Conservation (phyloP, 2,113 vertebrate species). For the Tragelaphus imberbis region DNA sequence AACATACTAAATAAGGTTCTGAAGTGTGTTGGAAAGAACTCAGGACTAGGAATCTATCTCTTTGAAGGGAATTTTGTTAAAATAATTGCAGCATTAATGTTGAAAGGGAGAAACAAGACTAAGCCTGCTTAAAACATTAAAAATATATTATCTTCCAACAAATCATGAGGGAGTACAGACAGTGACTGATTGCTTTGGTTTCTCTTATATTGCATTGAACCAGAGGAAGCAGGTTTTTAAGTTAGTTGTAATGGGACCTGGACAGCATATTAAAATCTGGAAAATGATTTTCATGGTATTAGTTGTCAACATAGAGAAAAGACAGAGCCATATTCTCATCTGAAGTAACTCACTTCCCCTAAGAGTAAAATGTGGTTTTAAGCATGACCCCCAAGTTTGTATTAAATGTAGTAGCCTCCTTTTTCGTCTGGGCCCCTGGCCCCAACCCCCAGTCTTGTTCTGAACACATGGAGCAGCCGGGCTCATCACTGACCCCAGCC, state of each 20-base stretch:
- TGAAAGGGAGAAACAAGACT: not conserved
- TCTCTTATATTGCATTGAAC: not conserved
- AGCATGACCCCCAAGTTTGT: not conserved
- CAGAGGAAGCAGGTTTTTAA: conserved; percentile 5
- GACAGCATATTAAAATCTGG: not conserved
- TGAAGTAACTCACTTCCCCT: not conserved
- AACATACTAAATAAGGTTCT: not conserved
- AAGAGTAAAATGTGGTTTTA: not conserved
- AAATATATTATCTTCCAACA: not conserved
- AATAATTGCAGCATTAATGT: not conserved
- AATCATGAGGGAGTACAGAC: not conserved
- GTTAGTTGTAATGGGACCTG: not conserved
- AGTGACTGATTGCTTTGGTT: not conserved
- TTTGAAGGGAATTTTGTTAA: not conserved
- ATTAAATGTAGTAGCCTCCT: not conserved
- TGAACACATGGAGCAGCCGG: not conserved
- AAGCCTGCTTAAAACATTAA: not conserved
- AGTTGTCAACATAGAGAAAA: not conserved
- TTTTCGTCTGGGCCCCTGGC: not conserved
- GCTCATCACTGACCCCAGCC: not conserved
- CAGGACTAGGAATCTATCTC: not conserved
- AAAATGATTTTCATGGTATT: conserved; percentile 33
- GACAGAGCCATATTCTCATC: not conserved
- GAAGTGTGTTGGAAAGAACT: not conserved
- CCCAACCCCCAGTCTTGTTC: not conserved